Conservation (phyloP, 2,113 vertebrate species). For the Alexandromys fortis region DNA sequence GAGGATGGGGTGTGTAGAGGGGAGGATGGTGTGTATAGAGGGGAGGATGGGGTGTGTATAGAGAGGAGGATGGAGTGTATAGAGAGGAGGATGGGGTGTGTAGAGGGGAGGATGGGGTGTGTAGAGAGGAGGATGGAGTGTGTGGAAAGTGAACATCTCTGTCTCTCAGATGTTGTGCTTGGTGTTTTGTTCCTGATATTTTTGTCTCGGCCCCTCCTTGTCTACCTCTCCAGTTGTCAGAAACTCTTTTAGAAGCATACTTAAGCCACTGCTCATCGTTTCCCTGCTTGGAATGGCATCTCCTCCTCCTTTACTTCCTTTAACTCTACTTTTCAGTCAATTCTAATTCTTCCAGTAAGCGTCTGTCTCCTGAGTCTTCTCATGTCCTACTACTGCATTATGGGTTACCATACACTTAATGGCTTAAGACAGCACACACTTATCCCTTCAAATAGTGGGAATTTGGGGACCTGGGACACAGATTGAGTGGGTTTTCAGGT, state of each 20-base stretch:
- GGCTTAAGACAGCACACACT: neutral
- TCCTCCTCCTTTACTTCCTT: neutral
- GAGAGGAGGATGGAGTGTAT: no score
- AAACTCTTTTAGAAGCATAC: neutral
- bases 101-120: no score
- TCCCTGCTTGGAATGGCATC: neutral
- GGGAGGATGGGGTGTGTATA: no score
- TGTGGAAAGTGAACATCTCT: neutral
- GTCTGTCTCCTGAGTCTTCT: neutral
- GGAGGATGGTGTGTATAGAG: accelerated
- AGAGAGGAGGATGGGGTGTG: no score
- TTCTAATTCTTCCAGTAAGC: neutral
- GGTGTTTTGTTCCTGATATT: neutral
- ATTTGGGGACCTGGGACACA: neutral
- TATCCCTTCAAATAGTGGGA: neutral
- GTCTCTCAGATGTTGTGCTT: neutral
- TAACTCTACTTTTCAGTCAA: conserved; percentile 6
- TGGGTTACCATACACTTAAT: neutral
- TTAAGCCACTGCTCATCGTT: neutral
- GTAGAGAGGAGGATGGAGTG: no score
- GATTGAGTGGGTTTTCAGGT: neutral
- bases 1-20: no score
- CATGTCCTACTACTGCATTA: neutral
- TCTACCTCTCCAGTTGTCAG: neutral
- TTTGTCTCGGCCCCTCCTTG: neutral